A percentile compares a stretch with the other conserved stretches of the same genome.
These are phyloP conservation scores for Pangasianodon gigas DNA, from an alignment of 2,113 vertebrate genomes.

Conservation along the genomic window DNA sequence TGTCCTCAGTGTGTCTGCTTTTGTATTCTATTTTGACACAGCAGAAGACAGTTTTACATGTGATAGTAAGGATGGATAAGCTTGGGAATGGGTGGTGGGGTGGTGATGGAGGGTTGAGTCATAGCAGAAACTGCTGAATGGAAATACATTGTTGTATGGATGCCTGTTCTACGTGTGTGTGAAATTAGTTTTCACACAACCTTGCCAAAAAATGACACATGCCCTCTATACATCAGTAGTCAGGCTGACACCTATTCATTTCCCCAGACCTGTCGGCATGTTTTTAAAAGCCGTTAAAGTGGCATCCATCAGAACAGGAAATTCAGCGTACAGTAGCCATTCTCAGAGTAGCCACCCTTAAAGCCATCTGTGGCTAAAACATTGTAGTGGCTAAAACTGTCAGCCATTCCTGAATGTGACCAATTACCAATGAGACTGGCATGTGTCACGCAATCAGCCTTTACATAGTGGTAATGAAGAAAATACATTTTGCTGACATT, in stretches of 20 bases:
- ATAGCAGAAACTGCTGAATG: conserved; percentile 19
- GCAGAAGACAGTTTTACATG: not conserved
- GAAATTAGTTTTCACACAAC: conserved; percentile 54
- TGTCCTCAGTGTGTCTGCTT: conserved; percentile 23
- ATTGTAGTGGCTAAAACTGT: not conserved
- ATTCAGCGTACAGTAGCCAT: conserved; percentile 40
- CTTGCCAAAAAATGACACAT: conserved; percentile 41
- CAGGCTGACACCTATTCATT: conserved; percentile 50
- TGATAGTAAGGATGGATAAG: conserved; percentile 18
- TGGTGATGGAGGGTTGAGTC: not conserved
- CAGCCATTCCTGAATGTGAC: conserved; percentile 27
- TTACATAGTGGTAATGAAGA: conserved; percentile 54
- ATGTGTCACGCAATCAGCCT: conserved; percentile 36
- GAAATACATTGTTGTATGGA: conserved; percentile 17
- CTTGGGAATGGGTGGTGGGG: not conserved
- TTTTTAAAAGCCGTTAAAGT: conserved; percentile 59
- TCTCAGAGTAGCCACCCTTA: conserved; percentile 21
- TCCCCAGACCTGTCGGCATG: conserved; percentile 44
- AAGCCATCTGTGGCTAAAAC: conserved; percentile 13
- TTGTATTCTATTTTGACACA: conserved; percentile 12
- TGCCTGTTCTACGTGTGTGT: conserved; percentile 33
- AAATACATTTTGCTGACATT: conserved; percentile 63
- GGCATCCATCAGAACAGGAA: conserved; percentile 59
- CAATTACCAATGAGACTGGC: conserved; percentile 27
- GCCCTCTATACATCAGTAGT: conserved; percentile 52